Evolutionary conservation across 2,888 invertebrate genomes (phyloP), one percentile per base, ranked within the genome.

Genomic region (Girardia tigrina): DNA sequence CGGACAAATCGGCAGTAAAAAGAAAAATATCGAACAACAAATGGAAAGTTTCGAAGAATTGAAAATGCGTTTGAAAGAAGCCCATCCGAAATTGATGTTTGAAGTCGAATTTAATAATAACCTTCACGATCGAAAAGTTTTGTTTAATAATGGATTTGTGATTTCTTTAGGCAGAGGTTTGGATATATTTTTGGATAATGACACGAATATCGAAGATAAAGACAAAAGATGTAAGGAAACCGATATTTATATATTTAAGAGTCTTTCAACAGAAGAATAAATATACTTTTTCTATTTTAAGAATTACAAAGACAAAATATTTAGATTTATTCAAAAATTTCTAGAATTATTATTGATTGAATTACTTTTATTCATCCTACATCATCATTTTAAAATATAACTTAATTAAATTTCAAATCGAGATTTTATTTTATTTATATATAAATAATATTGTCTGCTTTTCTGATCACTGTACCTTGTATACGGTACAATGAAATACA

Each of bases 21-120:
- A 56, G 56, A 56, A 56, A 56, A 56, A 56, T 56, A n/a, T 56
- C 23, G n/a, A 56, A 6, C 56, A 56, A 56, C 56, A 56, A 56
- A 56, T 56, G 20, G 56, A 56, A 4, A 23, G 56, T 20, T 56
- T 56, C n/a, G 56, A 56, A 56, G 23, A 4, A 4, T 20, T 56
- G 23, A 56, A 56, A 56, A 20, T 23, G 6, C 23, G 4, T 56
- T 8, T 56, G 23, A 12, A 12, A 2, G 8, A 56, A 56, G 23
- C n/a, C 23, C 4, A 56, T 12, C 56, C 56, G 4, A n/a, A 56
- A 56, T n/a, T 56, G 6, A 2, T 2, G 4, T 56, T 56, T 56
- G 8, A 56, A 8, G n/a, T 20, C n/a, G 23, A 2, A 20, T 56
- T 56, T n/a, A 56, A 56, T n/a, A 56, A 56, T n/a, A 23, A 56